These are phyloP conservation scores for Synergus umbraculus DNA, from an alignment of 2,888 invertebrate genomes.

Conservation along the genomic window DNA sequence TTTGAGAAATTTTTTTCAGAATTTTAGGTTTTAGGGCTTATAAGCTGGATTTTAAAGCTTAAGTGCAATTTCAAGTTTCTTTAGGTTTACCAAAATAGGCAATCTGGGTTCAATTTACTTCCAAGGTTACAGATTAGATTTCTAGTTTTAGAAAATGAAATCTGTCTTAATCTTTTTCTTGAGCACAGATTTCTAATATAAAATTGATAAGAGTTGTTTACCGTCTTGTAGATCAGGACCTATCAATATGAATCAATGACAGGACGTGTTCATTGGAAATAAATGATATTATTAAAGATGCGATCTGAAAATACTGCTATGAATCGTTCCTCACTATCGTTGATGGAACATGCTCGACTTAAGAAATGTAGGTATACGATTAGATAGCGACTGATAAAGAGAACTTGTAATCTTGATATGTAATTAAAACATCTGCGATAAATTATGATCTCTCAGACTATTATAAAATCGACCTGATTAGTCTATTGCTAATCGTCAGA, in stretches of 20 bases:
- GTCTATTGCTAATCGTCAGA: slow-evolving; percentile 18
- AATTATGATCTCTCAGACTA: slow-evolving; percentile 26
- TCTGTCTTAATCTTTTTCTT: background rate
- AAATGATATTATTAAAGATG: slow-evolving; percentile 37
- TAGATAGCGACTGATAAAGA: slow-evolving; percentile 51
- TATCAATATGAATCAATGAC: slow-evolving; percentile 13
- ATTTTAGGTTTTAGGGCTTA: background rate
- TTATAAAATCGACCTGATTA: slow-evolving; percentile 33
- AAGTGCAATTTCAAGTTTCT: background rate
- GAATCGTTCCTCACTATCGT: background rate
- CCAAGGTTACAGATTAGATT: background rate
- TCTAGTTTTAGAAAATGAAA: background rate
- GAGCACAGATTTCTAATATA: background rate
- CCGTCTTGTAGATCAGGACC: background rate
- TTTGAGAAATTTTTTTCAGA: background rate
- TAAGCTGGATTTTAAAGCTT: background rate
- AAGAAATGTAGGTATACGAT: slow-evolving; percentile 44
- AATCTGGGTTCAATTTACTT: background rate
- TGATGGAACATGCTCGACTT: slow-evolving; percentile 21
- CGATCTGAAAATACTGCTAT: slow-evolving; percentile 18
- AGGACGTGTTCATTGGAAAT: slow-evolving; percentile 25
- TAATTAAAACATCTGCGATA: slow-evolving; percentile 44
- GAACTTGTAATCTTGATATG: slow-evolving; percentile 36
- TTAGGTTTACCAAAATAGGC: background rate
- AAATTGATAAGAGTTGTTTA: slow-evolving; percentile 4